phyloP scores from a whole-genome alignment of 2,113 vertebrate species.

The Upupa epops region DNA sequence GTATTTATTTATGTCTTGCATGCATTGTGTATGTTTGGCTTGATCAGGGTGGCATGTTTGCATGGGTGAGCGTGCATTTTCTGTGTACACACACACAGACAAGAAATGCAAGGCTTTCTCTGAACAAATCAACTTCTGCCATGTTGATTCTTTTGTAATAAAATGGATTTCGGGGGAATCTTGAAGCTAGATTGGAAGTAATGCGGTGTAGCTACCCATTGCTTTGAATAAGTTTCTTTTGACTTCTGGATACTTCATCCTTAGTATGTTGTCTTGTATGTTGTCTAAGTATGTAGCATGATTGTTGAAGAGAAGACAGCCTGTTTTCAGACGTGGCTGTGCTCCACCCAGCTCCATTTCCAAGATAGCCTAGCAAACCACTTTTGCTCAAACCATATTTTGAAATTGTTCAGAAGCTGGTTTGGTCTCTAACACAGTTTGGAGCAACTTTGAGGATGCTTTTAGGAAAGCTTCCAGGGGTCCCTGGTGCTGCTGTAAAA shows the following conservation, averaged over 20 bases:
- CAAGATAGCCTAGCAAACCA: conserved; percentile 2
- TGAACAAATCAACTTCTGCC: neutral
- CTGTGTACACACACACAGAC: neutral
- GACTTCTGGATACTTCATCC: neutral
- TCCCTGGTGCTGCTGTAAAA: neutral
- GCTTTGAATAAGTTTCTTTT: neutral
- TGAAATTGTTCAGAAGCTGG: conserved; percentile 27
- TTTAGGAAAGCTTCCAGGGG: neutral
- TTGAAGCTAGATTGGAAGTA: neutral
- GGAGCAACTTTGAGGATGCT: neutral
- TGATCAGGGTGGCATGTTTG: conserved; percentile 11
- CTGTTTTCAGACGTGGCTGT: neutral
- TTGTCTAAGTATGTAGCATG: neutral
- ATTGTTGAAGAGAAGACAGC: neutral
- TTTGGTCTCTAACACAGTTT: conserved; percentile 17
- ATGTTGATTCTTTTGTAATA: neutral
- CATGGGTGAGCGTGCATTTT: neutral
- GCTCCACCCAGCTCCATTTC: conserved; percentile 2
- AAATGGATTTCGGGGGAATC: neutral
- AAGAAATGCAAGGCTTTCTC: neutral
- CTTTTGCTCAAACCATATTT: neutral
- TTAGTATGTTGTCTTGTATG: neutral
- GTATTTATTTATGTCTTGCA: conserved; percentile 54
- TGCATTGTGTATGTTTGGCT: conserved; percentile 38
- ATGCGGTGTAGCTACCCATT: neutral